phyloP scores from a whole-genome alignment of 2,888 invertebrate genomes.

The Harpalus rubripes region DNA sequence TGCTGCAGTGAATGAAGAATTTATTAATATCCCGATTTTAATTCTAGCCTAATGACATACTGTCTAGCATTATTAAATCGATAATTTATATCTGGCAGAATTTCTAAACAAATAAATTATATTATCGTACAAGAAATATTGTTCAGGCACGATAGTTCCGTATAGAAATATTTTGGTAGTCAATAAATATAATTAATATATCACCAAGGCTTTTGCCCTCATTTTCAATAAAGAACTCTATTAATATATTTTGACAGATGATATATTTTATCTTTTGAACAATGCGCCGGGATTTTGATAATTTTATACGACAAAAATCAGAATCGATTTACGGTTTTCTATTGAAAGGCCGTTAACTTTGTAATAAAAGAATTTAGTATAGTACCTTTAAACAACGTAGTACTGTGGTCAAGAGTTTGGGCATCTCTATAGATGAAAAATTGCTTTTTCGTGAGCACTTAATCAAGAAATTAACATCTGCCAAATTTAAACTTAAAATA shows the following conservation, averaged over 20 bases:
- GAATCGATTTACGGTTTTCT: too few relatives aligned
- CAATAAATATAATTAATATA: slow-evolving; percentile 4
- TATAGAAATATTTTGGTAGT: not conserved
- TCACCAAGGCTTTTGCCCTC: not conserved
- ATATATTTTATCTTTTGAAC: not conserved
- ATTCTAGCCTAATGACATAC: not conserved
- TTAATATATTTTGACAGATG: not conserved
- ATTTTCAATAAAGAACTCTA: not conserved
- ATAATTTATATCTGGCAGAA: not conserved
- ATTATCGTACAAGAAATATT: not conserved
- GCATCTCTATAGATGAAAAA: too few relatives aligned
- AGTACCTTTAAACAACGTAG: too few relatives aligned
- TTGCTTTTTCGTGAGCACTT: too few relatives aligned
- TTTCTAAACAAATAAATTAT: not conserved
- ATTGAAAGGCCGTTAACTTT: too few relatives aligned
- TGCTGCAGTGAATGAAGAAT: slow-evolving; percentile 37
- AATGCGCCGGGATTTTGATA: too few relatives aligned
- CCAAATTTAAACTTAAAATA: too few relatives aligned
- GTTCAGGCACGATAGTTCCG: not conserved
- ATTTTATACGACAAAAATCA: too few relatives aligned
- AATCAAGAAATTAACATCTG: too few relatives aligned
- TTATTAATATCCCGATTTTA: slow-evolving; percentile 19
- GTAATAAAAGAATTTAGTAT: too few relatives aligned
- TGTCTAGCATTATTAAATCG: slow-evolving; percentile 2
- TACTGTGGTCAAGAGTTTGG: too few relatives aligned